Evolutionary conservation across 1,140 invertebrate genomes (phyloP).

Genomic region (Oppia nitens): DNA sequence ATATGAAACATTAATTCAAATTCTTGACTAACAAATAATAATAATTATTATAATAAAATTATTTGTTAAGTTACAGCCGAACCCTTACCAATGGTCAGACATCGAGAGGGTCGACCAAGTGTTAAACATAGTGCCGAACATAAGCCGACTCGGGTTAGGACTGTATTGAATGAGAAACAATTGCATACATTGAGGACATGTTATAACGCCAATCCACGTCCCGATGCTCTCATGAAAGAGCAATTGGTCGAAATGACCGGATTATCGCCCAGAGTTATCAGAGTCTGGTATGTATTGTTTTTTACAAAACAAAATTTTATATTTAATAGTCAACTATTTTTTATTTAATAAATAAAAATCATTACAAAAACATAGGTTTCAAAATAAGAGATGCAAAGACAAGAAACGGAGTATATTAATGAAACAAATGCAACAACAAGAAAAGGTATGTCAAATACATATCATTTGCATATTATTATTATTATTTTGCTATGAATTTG

Average conservation of each 20-base stretch:
- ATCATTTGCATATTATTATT: background rate
- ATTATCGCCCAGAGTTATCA: constrained; percentile 80
- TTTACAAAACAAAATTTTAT: background rate
- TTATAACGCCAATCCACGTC: constrained; percentile 90
- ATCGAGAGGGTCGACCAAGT: constrained; percentile 20
- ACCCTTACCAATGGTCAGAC: constrained; percentile 18
- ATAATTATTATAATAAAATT: too few relatives aligned
- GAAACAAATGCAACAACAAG: constrained; percentile 90
- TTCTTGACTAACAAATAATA: background rate
- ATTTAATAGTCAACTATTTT: background rate
- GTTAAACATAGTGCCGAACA: constrained; percentile 24
- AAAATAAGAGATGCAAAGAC: constrained; percentile 98
- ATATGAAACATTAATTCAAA: background rate
- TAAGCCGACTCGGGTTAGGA: constrained; percentile 89
- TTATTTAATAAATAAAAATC: background rate
- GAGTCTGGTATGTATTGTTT: constrained; percentile 65
- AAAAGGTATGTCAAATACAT: constrained; percentile 55
- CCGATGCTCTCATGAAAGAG: constrained; percentile 98
- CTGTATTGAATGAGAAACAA: constrained; percentile 96
- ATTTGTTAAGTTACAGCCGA: constrained; percentile 21
- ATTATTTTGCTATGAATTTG: too few relatives aligned
- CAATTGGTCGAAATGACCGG: constrained; percentile 97
- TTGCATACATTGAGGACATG: constrained; percentile 80
- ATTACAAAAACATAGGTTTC: constrained; percentile 27
- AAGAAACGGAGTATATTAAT: constrained; percentile 93